phyloP scores from a whole-genome alignment of 1,140 invertebrate species.

The Chionoecetes opilio region DNA sequence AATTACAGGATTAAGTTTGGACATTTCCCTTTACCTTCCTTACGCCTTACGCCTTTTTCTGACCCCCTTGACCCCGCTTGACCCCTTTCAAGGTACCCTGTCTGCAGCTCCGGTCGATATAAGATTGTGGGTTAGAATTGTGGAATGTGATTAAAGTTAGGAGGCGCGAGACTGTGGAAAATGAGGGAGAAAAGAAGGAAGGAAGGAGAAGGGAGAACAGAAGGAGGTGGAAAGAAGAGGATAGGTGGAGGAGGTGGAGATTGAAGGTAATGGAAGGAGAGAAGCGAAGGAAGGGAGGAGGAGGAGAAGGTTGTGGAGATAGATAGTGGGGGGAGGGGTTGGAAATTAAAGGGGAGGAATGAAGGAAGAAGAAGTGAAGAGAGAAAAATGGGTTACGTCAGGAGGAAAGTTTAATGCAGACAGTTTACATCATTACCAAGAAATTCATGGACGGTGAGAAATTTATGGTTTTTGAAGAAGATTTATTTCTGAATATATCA shows the following conservation, averaged over 20 bases:
- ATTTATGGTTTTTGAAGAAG: too few species aligned
- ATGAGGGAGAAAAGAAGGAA: background rate
- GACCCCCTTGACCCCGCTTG: too few species aligned
- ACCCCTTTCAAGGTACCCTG: too few species aligned
- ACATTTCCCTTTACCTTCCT: too few species aligned
- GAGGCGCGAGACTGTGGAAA: background rate
- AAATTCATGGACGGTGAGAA: too few species aligned
- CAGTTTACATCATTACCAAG: too few species aligned
- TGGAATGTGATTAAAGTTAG: background rate
- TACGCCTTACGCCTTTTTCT: too few species aligned
- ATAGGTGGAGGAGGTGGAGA: background rate
- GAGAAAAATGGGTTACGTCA: background rate
- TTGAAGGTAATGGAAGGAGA: too few species aligned
- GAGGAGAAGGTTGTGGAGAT: background rate
- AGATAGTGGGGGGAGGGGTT: too few species aligned
- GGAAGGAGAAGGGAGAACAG: background rate
- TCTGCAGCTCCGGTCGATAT: background rate
- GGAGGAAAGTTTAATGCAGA: background rate
- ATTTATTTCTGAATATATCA: too few species aligned
- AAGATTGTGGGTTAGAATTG: background rate
- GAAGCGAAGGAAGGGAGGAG: background rate
- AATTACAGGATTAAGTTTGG: slow-evolving; percentile 41
- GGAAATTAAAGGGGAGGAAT: background rate
- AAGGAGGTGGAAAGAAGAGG: background rate
- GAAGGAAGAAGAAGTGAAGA: background rate